Percentiles rank a stretch among this genome's conserved stretches.
Conservation (phyloP, 2,113 vertebrate species). For the Spea bombifrons region DNA sequence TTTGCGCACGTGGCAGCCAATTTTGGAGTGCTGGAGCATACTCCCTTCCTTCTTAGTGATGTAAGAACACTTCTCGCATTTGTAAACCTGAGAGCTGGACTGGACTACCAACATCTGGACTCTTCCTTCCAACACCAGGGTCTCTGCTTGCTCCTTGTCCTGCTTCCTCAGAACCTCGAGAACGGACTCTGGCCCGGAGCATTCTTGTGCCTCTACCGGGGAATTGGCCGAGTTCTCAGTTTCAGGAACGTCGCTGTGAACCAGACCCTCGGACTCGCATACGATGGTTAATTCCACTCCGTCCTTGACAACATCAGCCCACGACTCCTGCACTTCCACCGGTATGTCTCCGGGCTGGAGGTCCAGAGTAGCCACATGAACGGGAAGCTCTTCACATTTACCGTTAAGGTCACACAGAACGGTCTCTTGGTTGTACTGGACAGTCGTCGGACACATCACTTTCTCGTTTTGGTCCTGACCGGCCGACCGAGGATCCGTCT, state of each 20-base stretch:
- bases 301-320: conserved; percentile 46
- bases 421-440: conserved; percentile 11
- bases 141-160: conserved; percentile 85
- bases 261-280: conserved; percentile 14
- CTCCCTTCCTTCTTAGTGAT: conserved; percentile 74
- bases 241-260: conserved; percentile 7
- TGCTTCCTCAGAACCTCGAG: conserved; percentile 77
- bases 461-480: conserved; percentile 9
- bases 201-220: neutral
- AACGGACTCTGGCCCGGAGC: conserved; percentile 58
- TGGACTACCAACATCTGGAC: conserved; percentile 90
- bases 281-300: conserved; percentile 22
- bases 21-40: conserved; percentile 69
- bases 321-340: conserved; percentile 39
- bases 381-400: conserved; percentile 20
- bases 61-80: conserved; percentile 76
- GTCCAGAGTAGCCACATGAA: conserved; percentile 11
- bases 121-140: conserved; percentile 83
- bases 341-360: conserved; percentile 34
- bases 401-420: conserved; percentile 23
- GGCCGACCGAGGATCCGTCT: conserved; percentile 9
- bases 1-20: conserved; percentile 67
- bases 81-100: conserved; percentile 65
- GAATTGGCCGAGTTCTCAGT: neutral
- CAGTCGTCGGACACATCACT: neutral